Conservation (phyloP, 2,113 vertebrate species). For the Cebidichthys violaceus region DNA sequence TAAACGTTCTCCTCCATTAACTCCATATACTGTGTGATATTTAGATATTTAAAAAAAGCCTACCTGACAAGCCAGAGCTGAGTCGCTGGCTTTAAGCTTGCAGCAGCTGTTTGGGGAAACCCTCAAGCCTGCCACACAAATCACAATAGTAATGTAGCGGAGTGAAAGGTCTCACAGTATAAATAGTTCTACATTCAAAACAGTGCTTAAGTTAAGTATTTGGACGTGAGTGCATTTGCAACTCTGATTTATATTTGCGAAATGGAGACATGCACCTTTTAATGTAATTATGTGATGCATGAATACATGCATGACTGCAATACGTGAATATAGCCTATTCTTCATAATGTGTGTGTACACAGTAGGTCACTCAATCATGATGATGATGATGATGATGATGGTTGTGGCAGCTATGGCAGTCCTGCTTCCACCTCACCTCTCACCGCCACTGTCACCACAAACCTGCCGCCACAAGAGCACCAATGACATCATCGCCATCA, state of each 20-base stretch:
- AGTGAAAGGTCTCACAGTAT: background rate
- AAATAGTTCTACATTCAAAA: background rate
- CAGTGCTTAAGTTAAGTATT: background rate
- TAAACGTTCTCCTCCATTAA: background rate
- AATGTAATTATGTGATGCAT: constrained; percentile 1
- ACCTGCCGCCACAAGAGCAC: constrained; percentile 44
- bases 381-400: constrained; percentile 13
- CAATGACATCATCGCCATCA: constrained; percentile 73
- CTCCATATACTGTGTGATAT: background rate
- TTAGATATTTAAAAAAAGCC: background rate
- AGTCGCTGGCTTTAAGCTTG: background rate
- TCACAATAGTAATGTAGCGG: background rate
- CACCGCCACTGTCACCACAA: constrained; percentile 33
- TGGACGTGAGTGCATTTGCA: background rate
- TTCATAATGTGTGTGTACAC: background rate
- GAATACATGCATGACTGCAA: background rate
- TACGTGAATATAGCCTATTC: background rate
- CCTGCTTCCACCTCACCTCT: constrained; percentile 41
- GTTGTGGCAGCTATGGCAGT: background rate
- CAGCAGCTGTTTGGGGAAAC: constrained; percentile 26
- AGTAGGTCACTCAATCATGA: background rate
- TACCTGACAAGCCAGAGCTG: background rate
- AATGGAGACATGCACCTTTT: constrained; percentile 7
- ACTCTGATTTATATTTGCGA: background rate
- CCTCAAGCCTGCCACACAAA: constrained; percentile 9